Evolutionary conservation across 2,888 invertebrate species (phyloP).

Genomic region (Neoscelio sp.): DNA sequence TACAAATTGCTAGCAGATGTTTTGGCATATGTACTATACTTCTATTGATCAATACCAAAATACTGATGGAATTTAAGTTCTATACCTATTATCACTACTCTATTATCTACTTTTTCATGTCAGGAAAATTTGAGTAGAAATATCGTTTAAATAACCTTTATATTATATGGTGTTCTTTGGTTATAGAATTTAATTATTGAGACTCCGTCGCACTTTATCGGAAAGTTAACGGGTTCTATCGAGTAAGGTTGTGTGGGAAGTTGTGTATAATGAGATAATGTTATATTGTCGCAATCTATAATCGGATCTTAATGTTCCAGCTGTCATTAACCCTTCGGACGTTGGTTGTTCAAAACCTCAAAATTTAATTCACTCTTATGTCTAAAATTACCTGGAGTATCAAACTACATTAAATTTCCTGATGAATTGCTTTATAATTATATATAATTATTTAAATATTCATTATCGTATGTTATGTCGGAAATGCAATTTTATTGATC

Average conservation of each 20-base stretch:
- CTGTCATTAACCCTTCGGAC: background rate
- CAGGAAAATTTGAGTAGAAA: too few species aligned
- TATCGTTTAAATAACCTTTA: too few species aligned
- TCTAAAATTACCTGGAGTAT: background rate
- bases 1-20: too few species aligned
- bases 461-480: too few species aligned
- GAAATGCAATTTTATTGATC: too few species aligned
- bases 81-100: too few species aligned
- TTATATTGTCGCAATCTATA: conserved; percentile 25
- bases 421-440: conserved; percentile 6
- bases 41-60: too few species aligned
- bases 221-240: conserved; percentile 10
- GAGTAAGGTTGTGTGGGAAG: conserved; percentile 4
- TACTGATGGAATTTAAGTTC: too few species aligned
- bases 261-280: conserved; percentile 16
- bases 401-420: background rate
- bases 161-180: background rate
- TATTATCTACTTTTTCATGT: too few species aligned
- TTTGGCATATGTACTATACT: too few species aligned
- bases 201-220: conserved; percentile 12
- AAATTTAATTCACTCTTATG: too few species aligned
- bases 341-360: background rate
- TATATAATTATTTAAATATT: too few species aligned
- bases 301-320: conserved; percentile 14
- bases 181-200: conserved; percentile 16